A percentile compares a stretch with the other conserved stretches of the same genome.
These are phyloP conservation scores for Anguilla megastoma DNA, from an alignment of 2,797 vertebrate genomes.

Conservation along the genomic window DNA sequence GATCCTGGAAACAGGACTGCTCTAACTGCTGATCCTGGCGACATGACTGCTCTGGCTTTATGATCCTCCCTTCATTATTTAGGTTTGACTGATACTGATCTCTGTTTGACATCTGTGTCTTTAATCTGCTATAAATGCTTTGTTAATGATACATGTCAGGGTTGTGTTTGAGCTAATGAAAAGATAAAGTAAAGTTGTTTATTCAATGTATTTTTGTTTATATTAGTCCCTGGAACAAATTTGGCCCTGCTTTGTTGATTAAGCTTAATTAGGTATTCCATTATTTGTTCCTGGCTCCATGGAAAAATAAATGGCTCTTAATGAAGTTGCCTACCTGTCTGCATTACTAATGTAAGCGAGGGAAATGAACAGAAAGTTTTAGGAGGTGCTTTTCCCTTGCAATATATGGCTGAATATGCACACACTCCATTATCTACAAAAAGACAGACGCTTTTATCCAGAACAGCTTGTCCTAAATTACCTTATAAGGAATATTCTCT, in stretches of 20 bases:
- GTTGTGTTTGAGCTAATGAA: not conserved
- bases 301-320: not conserved
- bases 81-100: not conserved
- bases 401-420: not conserved
- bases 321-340: not conserved
- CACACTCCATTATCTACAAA: not conserved
- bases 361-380: not conserved
- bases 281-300: not conserved
- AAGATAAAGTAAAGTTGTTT: not conserved
- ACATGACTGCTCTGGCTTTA: not conserved
- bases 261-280: not conserved
- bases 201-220: conserved; percentile 6
- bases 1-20: not conserved
- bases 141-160: not conserved
- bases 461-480: not conserved
- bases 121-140: not conserved
- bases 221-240: not conserved
- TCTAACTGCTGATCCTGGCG: not conserved
- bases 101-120: not conserved
- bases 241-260: not conserved
- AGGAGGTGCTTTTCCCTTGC: not conserved
- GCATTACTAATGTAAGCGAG: not conserved
- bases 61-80: not conserved
- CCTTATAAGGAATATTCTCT: not conserved
- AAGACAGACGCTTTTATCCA: not conserved